Evolutionary conservation across 2,113 vertebrate genomes (phyloP).

Genomic region (Odocoileus virginianus): DNA sequence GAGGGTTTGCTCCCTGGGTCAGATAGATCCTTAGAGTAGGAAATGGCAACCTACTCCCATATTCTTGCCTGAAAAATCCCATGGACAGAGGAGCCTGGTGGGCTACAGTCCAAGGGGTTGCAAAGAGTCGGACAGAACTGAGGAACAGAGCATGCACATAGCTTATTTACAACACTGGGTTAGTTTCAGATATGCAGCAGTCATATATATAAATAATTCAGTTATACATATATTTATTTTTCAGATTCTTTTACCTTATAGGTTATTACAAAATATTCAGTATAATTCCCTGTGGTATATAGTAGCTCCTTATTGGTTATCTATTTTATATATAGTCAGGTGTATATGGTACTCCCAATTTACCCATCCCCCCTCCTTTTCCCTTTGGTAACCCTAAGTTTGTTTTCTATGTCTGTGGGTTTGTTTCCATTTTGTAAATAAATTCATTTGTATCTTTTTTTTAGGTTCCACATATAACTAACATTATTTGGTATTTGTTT

Average conservation of each 20-base stretch:
- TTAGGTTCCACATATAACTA: not conserved
- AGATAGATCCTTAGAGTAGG: too few species aligned
- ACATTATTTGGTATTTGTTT: not conserved
- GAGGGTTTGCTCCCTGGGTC: too few species aligned
- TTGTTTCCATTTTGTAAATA: not conserved
- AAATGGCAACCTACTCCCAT: too few species aligned
- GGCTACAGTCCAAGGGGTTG: too few species aligned
- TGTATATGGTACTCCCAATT: not conserved
- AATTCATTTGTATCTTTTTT: not conserved
- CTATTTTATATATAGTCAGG: not conserved
- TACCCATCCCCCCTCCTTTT: not conserved
- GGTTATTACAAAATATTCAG: not conserved
- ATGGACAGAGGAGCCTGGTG: too few species aligned
- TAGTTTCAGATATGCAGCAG: not conserved
- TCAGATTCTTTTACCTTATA: not conserved
- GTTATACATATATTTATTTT: not conserved
- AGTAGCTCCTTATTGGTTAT: not conserved
- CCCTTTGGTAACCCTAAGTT: not conserved
- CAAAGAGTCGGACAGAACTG: too few species aligned
- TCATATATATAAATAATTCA: not conserved
- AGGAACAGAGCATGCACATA: too few species aligned
- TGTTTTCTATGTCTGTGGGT: not conserved
- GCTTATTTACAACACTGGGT: not conserved
- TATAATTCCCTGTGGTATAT: not conserved
- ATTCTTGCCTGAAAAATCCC: too few species aligned